Evolutionary conservation across 2,888 invertebrate species (phyloP).

Genomic region (Drosophila peninsularis): DNA sequence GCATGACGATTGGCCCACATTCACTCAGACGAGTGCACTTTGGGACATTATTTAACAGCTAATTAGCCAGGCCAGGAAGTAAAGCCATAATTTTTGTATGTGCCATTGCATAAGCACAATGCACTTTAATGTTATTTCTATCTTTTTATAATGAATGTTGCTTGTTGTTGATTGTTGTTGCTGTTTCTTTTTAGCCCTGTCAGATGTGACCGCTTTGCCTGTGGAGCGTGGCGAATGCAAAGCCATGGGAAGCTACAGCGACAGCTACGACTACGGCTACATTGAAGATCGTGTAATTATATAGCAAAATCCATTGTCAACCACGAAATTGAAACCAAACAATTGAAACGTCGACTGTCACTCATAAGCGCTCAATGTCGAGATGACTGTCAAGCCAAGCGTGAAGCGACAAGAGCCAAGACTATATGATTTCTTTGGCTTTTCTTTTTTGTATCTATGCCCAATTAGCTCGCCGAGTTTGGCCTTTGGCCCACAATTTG

Average conservation of each 20-base stretch:
- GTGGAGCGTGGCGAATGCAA: conserved; percentile 73
- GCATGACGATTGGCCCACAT: conserved; percentile 74
- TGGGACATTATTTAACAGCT: conserved; percentile 73
- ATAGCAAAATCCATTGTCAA: conserved; percentile 79
- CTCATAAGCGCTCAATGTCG: conserved; percentile 69
- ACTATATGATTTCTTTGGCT: conserved; percentile 3
- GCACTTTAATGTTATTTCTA: conserved; percentile 52
- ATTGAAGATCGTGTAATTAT: conserved; percentile 79
- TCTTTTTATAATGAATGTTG: conserved; percentile 17
- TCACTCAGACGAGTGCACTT: conserved; percentile 50
- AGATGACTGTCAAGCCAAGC: conserved; percentile 51
- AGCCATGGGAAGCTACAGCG: conserved; percentile 62
- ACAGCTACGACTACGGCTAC: conserved; percentile 35
- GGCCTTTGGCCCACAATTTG: conserved; percentile 61
- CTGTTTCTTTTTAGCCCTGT: conserved; percentile 38
- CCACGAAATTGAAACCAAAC: conserved; percentile 78
- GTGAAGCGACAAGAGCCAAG: conserved; percentile 1
- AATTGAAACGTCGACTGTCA: conserved; percentile 69
- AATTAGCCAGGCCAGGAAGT: conserved; percentile 70
- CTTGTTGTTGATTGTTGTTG: conserved; percentile 13
- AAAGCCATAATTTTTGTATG: conserved; percentile 62
- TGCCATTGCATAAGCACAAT: conserved; percentile 68
- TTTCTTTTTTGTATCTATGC: conserved; percentile 5
- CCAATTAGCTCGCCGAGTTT: conserved; percentile 62
- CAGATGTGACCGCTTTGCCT: conserved; percentile 71